Base-by-base conservation (phyloP, 35 echinoderm and acorn worm genomes). In the Anneissia japonica region DNA sequence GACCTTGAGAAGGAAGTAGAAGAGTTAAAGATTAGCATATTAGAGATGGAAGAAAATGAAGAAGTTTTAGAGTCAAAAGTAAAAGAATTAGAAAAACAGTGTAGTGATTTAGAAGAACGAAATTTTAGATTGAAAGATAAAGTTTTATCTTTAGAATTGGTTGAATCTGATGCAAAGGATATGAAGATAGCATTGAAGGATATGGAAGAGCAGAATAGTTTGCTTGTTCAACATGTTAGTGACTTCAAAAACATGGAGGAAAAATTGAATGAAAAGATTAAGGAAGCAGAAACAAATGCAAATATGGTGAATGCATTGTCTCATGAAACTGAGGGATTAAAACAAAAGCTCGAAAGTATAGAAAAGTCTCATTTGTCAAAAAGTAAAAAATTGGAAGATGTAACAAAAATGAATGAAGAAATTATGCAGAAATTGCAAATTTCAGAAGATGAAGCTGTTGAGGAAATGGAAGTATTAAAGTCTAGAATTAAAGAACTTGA, bases 21-120 rank as follows among this genome's bases (percentile, higher is more conserved):
- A 81, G 83, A 85, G 4, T 45, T 93, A 34, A 46, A 82, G 39
- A 72, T 43, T 46, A 74, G 33, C 13, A 82, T 93, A 37, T 39
- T 72, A 36, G 82, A 89, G 35, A 21, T 93, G 33, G 79, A 79
- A 34, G 79, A 89, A 31, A 89, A 94, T 39, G 89, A 91, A 46
- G 86, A 89, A 36, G 77, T 29, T 4, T 80, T 91, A 34, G 72
- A 88, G 28, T 13, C 73, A 36, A 87, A 82, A 80, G 91, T 93
- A 29, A 51, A 76, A 35, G 79, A 81, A 40, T 37, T 81, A 39
- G 38, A 81, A n/a, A 39, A 38, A 10, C 16, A 19, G 28, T 11
- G 11, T 6, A 38, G 7, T 37, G 34, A 38, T 6, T 39, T 39
- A 40, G 35, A 17, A 30, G 36, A 81, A 16, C 32, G 40, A 40